A percentile compares a stretch with the other conserved stretches of the same genome.
Evolutionary conservation across 2,888 invertebrate genomes (phyloP).

Genomic region (Drosophila dives): DNA sequence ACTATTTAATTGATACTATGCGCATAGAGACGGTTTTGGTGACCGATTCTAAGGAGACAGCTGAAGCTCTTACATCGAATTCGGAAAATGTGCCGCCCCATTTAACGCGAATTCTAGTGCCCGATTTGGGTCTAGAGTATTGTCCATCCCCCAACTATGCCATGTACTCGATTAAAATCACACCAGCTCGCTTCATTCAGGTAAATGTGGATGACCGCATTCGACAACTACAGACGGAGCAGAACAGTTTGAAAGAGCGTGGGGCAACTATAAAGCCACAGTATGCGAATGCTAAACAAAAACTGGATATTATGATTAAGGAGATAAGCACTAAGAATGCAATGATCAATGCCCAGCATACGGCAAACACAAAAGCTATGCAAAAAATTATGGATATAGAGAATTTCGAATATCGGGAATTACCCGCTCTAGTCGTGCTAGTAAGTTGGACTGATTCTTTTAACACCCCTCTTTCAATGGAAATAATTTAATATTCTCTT

Average conservation of each 20-base stretch:
- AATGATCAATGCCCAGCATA: conserved; percentile 55
- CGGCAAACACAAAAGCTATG: conserved; percentile 49
- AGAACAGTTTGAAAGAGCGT: conserved; percentile 32
- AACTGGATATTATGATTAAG: conserved; percentile 5
- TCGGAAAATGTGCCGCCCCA: conserved; percentile 88
- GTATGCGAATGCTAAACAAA: conserved; percentile 14
- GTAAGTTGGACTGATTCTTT: conserved; percentile 55
- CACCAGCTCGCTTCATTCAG: conserved; percentile 87
- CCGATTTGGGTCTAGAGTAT: conserved; percentile 88
- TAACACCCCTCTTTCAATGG: background rate
- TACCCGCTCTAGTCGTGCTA: conserved; percentile 80
- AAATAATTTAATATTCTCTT: background rate
- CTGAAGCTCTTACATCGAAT: conserved; percentile 89
- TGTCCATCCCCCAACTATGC: conserved; percentile 92
- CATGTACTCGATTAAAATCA: conserved; percentile 88
- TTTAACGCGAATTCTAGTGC: conserved; percentile 88
- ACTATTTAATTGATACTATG: conserved; percentile 93
- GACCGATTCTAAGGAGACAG: conserved; percentile 87
- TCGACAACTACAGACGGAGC: conserved; percentile 48
- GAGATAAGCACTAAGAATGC: conserved; percentile 43
- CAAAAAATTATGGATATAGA: conserved; percentile 79
- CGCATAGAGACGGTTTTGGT: conserved; percentile 91
- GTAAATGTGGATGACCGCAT: conserved; percentile 88
- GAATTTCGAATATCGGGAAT: conserved; percentile 79
- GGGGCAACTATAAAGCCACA: conserved; percentile 26